Evolutionary conservation across 2,797 vertebrate species (phyloP).

Genomic region (Botia almorhae): DNA sequence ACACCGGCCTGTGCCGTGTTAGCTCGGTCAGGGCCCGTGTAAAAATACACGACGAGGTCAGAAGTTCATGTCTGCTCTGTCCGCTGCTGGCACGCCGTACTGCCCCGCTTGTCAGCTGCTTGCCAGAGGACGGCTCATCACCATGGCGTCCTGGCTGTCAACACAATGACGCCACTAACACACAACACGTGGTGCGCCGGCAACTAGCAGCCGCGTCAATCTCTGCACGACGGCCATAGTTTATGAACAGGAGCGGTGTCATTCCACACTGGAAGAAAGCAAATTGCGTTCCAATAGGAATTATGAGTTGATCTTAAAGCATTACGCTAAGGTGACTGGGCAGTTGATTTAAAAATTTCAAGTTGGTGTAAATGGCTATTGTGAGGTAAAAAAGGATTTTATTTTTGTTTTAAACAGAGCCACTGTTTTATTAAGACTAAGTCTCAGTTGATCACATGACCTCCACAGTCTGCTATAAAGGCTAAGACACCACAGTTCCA

Average conservation of each 20-base stretch:
- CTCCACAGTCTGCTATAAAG: constrained; percentile 44
- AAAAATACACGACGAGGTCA: constrained; percentile 73
- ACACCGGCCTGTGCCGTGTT: constrained; percentile 69
- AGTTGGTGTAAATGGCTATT: constrained; percentile 19
- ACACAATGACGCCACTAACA: constrained; percentile 63
- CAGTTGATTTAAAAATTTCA: constrained; percentile 7
- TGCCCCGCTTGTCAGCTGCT: constrained; percentile 74
- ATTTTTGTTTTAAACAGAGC: constrained; percentile 14
- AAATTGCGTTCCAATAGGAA: constrained; percentile 7
- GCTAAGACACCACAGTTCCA: constrained; percentile 27
- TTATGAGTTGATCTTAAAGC: constrained; percentile 1
- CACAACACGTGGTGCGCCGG: constrained; percentile 52
- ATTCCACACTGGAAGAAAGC: not conserved
- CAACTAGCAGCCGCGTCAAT: constrained; percentile 31
- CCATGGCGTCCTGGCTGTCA: constrained; percentile 72
- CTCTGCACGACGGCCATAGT: constrained; percentile 7
- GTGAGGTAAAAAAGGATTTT: not conserved
- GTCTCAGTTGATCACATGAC: constrained; percentile 15
- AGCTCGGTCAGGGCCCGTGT: constrained; percentile 66
- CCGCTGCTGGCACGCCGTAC: constrained; percentile 68
- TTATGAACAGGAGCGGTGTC: constrained; percentile 24
- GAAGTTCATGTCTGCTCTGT: constrained; percentile 69
- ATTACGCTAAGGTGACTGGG: not conserved
- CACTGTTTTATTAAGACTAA: constrained; percentile 29
- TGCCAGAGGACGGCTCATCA: constrained; percentile 69